Conservation (phyloP, 2,797 vertebrate species). For the Hoplostethus atlanticus region DNA sequence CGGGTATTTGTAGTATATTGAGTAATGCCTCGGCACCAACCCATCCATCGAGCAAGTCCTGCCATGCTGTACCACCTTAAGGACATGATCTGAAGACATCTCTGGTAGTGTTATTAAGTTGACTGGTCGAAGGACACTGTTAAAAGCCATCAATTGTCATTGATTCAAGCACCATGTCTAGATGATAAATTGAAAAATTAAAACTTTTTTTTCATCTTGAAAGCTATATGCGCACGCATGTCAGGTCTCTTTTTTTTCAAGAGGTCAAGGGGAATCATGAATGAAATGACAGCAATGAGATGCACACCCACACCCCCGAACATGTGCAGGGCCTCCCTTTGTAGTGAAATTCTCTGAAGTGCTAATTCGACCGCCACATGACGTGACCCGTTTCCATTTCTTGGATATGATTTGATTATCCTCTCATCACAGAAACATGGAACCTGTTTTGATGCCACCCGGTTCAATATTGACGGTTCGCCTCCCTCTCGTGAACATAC, state of each 20-base stretch:
- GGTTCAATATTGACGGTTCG: conserved; percentile 9
- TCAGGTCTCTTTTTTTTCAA: too few relatives aligned
- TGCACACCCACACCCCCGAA: conserved; percentile 1
- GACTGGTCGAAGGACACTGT: too few relatives aligned
- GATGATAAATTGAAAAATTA: too few relatives aligned
- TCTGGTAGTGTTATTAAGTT: too few relatives aligned
- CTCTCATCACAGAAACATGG: conserved; percentile 15
- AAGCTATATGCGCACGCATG: neutral
- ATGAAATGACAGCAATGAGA: conserved; percentile 21
- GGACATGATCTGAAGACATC: too few relatives aligned
- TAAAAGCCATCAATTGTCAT: too few relatives aligned
- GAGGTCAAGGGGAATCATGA: neutral
- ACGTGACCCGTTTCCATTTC: conserved; percentile 16
- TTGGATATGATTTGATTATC: conserved; percentile 38
- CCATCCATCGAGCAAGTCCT: too few relatives aligned
- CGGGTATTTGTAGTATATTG: too few relatives aligned
- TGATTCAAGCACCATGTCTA: too few relatives aligned
- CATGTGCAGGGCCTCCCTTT: conserved; percentile 24
- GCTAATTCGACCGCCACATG: conserved; percentile 12
- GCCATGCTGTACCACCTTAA: too few relatives aligned
- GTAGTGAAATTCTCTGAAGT: conserved; percentile 29
- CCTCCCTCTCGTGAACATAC: conserved; percentile 9
- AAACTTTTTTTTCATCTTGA: neutral
- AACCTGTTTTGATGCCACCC: conserved; percentile 17
- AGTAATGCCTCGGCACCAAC: too few relatives aligned